These are phyloP conservation scores for Zaprionus tsacasi DNA, from an alignment of 1,140 invertebrate genomes.

Conservation along the genomic window DNA sequence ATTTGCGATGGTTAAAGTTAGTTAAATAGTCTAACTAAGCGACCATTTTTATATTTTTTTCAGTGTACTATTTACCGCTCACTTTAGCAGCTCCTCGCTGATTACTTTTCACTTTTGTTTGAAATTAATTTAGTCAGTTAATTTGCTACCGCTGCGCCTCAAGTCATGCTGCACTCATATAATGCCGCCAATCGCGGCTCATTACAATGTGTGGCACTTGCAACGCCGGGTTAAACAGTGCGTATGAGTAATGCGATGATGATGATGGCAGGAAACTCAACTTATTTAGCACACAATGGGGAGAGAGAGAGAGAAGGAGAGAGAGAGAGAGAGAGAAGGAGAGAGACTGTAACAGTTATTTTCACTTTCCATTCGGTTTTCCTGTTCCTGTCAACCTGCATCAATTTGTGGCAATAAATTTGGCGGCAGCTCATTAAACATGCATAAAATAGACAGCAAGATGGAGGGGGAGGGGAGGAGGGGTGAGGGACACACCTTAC, in stretches of 20 bases:
- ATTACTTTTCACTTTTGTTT: slow-evolving; percentile 67
- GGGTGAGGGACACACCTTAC: slow-evolving; percentile 9
- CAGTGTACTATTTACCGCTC: slow-evolving; percentile 18
- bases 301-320: neutral
- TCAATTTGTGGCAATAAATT: slow-evolving; percentile 63
- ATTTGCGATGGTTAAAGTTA: slow-evolving; percentile 84
- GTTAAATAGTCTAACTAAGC: neutral
- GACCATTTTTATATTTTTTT: neutral
- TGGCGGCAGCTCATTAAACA: slow-evolving; percentile 75
- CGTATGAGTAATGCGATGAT: slow-evolving; percentile 71
- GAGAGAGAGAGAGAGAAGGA: neutral
- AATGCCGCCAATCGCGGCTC: slow-evolving; percentile 18
- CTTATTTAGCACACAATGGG: slow-evolving; percentile 77
- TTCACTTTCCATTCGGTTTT: slow-evolving; percentile 69
- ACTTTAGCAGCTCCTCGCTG: slow-evolving; percentile 34
- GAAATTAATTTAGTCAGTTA: slow-evolving; percentile 70
- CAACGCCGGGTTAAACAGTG: slow-evolving; percentile 60
- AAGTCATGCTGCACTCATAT: slow-evolving; percentile 19
- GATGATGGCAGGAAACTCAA: slow-evolving; percentile 63
- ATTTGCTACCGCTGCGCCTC: slow-evolving; percentile 31
- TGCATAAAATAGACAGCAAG: slow-evolving; percentile 52
- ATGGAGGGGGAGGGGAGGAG: neutral
- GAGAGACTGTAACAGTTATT: slow-evolving; percentile 62
- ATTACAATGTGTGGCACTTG: slow-evolving; percentile 28
- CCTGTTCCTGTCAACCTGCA: slow-evolving; percentile 56